Percentiles rank a stretch among this genome's conserved stretches.
phyloP scores from a whole-genome alignment of 2,113 vertebrate genomes.

The Ageneiosus marmoratus region DNA sequence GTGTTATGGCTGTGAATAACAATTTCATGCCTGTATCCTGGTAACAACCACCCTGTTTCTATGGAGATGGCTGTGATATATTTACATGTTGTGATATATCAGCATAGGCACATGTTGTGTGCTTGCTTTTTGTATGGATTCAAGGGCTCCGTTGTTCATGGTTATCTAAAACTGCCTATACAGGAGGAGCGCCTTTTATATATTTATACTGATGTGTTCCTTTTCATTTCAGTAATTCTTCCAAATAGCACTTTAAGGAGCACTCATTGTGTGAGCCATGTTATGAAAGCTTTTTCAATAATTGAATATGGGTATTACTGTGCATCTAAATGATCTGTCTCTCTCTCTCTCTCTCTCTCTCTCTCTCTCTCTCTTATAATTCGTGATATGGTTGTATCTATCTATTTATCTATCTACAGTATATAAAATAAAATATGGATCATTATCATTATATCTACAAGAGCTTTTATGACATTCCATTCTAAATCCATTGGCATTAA shows the following conservation, averaged over 20 bases:
- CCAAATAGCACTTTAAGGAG: slow-evolving; percentile 36
- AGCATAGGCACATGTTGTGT: background rate
- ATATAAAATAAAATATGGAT: too few species aligned
- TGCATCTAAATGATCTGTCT: background rate
- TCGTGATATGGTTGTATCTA: too few species aligned
- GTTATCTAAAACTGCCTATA: background rate
- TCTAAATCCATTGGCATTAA: too few species aligned
- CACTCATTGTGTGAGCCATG: background rate
- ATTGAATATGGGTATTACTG: background rate
- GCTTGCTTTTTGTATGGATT: background rate
- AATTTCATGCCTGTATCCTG: slow-evolving; percentile 28
- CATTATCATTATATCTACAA: too few species aligned
- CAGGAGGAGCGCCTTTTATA: background rate
- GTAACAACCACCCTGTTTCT: slow-evolving; percentile 21
- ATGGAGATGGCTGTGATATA: slow-evolving; percentile 5
- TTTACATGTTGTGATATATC: slow-evolving; percentile 15
- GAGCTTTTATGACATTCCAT: too few species aligned
- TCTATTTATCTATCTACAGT: too few species aligned
- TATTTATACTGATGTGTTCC: background rate
- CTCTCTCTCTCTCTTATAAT: background rate
- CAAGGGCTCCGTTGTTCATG: background rate
- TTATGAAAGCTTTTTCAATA: background rate
- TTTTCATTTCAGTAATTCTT: slow-evolving; percentile 32
- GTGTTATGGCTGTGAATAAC: slow-evolving; percentile 20
- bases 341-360: background rate